Evolutionary conservation across 1,140 invertebrate species (phyloP).

Genomic region (Penaeus vannamei): DNA sequence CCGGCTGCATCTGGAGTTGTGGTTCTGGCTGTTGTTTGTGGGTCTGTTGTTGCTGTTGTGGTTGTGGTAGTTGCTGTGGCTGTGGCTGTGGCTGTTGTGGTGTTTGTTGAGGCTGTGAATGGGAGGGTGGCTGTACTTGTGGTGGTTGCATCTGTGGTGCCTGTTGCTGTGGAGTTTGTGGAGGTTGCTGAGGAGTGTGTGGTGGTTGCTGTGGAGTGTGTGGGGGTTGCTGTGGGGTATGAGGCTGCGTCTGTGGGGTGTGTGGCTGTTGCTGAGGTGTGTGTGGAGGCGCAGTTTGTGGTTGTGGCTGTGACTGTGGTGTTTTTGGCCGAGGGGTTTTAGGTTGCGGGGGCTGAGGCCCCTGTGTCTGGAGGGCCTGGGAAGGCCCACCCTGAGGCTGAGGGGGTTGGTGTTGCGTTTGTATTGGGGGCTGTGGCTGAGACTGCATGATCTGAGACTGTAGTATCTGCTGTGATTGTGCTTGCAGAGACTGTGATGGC

Average conservation of each 20-base stretch:
- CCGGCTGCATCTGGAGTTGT: slow-evolving; percentile 3
- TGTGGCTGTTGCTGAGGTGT: not conserved
- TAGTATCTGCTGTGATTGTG: slow-evolving; percentile 5
- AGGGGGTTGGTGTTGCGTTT: slow-evolving; percentile 4
- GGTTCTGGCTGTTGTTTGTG: slow-evolving; percentile 7
- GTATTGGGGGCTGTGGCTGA: slow-evolving; percentile 14
- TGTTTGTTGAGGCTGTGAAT: slow-evolving; percentile 17
- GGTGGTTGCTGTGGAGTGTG: too few species aligned
- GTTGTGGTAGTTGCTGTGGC: not conserved
- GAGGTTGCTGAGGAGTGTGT: too few species aligned
- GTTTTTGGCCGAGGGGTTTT: slow-evolving; percentile 24
- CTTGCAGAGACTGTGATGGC: slow-evolving; percentile 15
- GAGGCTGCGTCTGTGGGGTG: not conserved
- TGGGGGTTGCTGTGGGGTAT: too few species aligned
- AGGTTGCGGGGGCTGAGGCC: not conserved
- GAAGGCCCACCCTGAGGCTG: not conserved
- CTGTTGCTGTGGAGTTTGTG: too few species aligned
- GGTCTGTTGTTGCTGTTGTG: not conserved
- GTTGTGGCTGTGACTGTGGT: slow-evolving; percentile 2
- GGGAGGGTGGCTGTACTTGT: slow-evolving; percentile 7
- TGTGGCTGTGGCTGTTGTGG: not conserved
- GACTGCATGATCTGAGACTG: slow-evolving; percentile 41
- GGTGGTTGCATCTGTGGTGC: not conserved
- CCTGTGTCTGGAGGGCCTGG: not conserved
- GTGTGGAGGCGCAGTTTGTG: not conserved